These are phyloP conservation scores for Cyanoderma ruficeps DNA, from an alignment of 2,113 vertebrate species.

Conservation along the genomic window DNA sequence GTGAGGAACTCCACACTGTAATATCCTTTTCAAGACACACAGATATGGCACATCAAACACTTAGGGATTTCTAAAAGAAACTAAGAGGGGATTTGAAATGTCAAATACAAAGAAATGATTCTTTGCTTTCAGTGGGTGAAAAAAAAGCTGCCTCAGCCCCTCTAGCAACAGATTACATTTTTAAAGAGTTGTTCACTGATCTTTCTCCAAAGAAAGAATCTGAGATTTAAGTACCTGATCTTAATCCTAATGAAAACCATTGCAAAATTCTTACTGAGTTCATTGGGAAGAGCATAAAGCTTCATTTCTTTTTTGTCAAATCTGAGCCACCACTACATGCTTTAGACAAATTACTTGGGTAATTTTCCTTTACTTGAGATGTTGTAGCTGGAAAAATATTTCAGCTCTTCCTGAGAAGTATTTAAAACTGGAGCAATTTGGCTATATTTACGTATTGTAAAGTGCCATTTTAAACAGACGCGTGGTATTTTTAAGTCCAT, in stretches of 20 bases:
- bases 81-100: constrained; percentile 48
- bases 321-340: background rate
- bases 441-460: background rate
- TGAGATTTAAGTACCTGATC: constrained; percentile 21
- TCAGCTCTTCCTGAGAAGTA: background rate
- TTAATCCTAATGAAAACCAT: constrained; percentile 33
- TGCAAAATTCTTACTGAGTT: constrained; percentile 7
- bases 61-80: background rate
- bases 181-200: constrained; percentile 44
- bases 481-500: background rate
- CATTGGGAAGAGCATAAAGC: background rate
- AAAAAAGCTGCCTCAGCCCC: background rate
- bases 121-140: background rate
- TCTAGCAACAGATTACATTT: constrained; percentile 48
- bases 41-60: constrained; percentile 40
- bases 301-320: background rate
- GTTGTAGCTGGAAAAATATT: constrained; percentile 9
- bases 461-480: background rate
- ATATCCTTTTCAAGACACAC: constrained; percentile 26
- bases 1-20: constrained; percentile 4
- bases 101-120: constrained; percentile 52
- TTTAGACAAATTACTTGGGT: background rate
- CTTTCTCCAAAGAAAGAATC: background rate
- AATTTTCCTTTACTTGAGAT: background rate
- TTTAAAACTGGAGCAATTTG: background rate